Base-by-base conservation (phyloP, 2,888 invertebrate species). In the Lamellibrachia satsuma region DNA sequence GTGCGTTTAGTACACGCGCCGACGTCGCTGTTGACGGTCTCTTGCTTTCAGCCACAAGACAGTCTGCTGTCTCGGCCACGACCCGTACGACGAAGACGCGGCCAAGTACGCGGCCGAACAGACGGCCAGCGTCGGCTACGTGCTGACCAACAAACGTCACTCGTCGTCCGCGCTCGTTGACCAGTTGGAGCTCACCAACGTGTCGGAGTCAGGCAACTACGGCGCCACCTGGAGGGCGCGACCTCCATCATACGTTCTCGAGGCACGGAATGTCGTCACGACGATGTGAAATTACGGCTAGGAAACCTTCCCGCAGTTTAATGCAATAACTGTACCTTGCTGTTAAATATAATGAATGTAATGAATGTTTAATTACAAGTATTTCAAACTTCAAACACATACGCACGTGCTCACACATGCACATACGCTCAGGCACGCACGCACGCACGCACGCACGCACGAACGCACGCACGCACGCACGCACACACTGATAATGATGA, bases 101-200 rank as follows among this genome's bases (percentile, higher is more conserved):
- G 75, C 22, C 75, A 75, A 75, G 22, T 75, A 22, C 75, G 4
- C 75, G 75, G 75, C 75, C 75, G 75, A 75, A n/a, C 15, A 15
- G 75, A 22, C 75, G 75, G 75, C 22, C 75, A 75, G n/a, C 75
- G 75, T 75, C 75, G 75, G 75, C 75, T 75, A 75, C 75, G 75
- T 75, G 22, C 75, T 75, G 0, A 75, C 75, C 15, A 75, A 75
- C 75, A 75, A 75, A 15, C 75, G 75, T 3, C 75, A 75, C 75
- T 22, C 75, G 75, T 22, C 75, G 75, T 75, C 75, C 75, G 75
- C 75, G 6, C 75, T 75, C 75, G 75, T 75, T n/a, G 75, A 75
- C 75, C 75, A 75, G 75, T n/a, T 75, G 6, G 75, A 75, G 75
- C 75, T 75, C 15, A 75, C n/a, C 75, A 75, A 75, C 75, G 75